These are phyloP conservation scores for Sussaba pulchella DNA, from an alignment of 2,888 invertebrate species.

Conservation along the genomic window DNA sequence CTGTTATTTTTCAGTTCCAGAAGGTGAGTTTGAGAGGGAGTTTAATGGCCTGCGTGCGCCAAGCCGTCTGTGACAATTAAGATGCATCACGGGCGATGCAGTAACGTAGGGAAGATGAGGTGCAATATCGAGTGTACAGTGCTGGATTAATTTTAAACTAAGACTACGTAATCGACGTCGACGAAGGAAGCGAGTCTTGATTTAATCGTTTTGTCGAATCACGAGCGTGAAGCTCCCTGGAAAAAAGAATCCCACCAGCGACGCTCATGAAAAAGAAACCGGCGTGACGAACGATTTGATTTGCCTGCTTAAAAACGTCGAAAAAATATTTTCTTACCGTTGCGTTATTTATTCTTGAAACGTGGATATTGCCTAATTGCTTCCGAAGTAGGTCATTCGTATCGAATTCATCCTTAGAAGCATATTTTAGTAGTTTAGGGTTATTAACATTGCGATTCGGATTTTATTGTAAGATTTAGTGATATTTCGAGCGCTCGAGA, in stretches of 20 bases:
- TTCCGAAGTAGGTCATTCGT: not conserved
- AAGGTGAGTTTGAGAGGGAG: slow-evolving; percentile 63
- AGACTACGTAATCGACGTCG: slow-evolving; percentile 6
- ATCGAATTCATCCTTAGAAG: not conserved
- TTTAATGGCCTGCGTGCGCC: slow-evolving; percentile 62
- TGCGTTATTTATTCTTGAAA: too few relatives aligned
- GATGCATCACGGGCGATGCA: slow-evolving; percentile 53
- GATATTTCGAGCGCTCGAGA: too few relatives aligned
- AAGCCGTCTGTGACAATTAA: slow-evolving; percentile 66
- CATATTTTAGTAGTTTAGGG: not conserved
- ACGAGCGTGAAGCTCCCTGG: slow-evolving; percentile 60
- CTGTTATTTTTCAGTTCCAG: slow-evolving; percentile 39
- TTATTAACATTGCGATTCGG: not conserved
- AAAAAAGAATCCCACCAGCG: slow-evolving; percentile 23
- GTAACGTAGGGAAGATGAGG: slow-evolving; percentile 49
- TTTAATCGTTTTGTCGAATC: slow-evolving; percentile 67
- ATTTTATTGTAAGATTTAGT: not conserved
- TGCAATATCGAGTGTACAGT: slow-evolving; percentile 41
- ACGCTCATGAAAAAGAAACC: slow-evolving; percentile 42
- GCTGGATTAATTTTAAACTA: slow-evolving; percentile 1
- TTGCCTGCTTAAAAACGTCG: slow-evolving; percentile 54
- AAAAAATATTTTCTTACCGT: not conserved
- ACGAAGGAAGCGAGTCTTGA: slow-evolving; percentile 56
- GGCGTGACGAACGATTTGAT: slow-evolving; percentile 62
- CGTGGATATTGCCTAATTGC: too few relatives aligned